phyloP scores from a whole-genome alignment of 2,888 invertebrate genomes.

The Drosophila neoperkinsi region DNA sequence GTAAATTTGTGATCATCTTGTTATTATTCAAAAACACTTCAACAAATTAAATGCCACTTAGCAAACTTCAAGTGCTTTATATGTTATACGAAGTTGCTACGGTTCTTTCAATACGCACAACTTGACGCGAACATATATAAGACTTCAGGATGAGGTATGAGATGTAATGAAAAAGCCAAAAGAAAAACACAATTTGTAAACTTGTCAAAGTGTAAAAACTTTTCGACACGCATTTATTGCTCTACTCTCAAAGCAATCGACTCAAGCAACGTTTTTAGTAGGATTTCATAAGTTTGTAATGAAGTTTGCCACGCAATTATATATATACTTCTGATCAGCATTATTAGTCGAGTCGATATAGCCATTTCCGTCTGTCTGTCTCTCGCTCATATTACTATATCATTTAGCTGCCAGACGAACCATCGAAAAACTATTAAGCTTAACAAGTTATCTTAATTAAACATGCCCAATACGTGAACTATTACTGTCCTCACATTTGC shows the following conservation, averaged over 20 bases:
- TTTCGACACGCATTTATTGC: conserved; percentile 23
- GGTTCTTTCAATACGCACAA: neutral
- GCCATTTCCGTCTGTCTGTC: too few relatives aligned
- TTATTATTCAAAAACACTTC: neutral
- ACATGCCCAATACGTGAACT: neutral
- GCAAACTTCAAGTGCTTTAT: neutral
- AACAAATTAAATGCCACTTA: neutral
- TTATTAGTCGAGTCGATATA: too few relatives aligned
- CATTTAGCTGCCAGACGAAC: neutral
- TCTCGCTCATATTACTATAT: neutral
- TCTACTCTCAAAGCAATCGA: neutral
- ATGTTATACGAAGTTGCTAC: neutral
- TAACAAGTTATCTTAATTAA: neutral
- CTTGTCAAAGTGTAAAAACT: conserved; percentile 19
- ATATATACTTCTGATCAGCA: too few relatives aligned
- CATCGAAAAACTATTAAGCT: neutral
- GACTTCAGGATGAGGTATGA: neutral
- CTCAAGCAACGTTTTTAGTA: neutral
- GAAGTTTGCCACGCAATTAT: too few relatives aligned
- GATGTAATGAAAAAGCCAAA: neutral
- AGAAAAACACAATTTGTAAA: conserved; percentile 5
- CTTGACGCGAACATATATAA: neutral
- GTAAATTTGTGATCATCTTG: neutral
- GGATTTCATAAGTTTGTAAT: neutral
- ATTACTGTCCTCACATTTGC: neutral